phyloP scores from a whole-genome alignment of 2,113 vertebrate species.

The Aspidoscelis tigris region DNA sequence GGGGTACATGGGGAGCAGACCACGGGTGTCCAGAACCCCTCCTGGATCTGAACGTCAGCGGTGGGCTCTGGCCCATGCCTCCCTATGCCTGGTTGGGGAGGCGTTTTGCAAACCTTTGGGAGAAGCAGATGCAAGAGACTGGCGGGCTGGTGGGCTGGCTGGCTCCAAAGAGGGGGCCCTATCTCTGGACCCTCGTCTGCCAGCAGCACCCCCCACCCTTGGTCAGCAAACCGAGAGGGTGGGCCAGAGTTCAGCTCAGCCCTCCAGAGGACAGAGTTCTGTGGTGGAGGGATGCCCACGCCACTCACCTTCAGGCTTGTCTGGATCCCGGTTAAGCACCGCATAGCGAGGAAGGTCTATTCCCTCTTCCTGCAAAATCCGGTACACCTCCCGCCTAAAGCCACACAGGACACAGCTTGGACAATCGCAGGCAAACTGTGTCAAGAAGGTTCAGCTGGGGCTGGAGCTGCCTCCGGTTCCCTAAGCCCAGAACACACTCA shows the following conservation, averaged over 20 bases:
- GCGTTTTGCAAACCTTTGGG: not conserved
- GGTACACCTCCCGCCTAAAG: slow-evolving; percentile 94
- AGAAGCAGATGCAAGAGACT: not conserved
- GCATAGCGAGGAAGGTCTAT: slow-evolving; percentile 96
- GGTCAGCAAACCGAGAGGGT: not conserved
- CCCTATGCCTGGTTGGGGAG: too few species aligned
- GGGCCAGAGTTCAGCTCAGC: too few species aligned
- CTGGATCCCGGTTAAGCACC: slow-evolving; percentile 95
- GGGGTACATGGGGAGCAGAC: too few species aligned
- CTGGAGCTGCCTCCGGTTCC: slow-evolving; percentile 6
- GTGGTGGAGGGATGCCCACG: not conserved
- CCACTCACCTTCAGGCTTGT: slow-evolving; percentile 90
- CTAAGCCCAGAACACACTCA: not conserved
- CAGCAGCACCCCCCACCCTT: not conserved
- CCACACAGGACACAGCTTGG: not conserved
- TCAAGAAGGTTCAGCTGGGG: not conserved
- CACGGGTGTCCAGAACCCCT: too few species aligned
- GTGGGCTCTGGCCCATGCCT: not conserved
- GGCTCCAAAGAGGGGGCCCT: not conserved
- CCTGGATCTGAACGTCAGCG: not conserved
- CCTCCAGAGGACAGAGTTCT: not conserved
- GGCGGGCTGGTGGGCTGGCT: too few species aligned
- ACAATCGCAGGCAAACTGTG: too few species aligned
- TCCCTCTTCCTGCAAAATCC: slow-evolving; percentile 96
- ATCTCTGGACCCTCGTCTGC: too few species aligned